Conservation (phyloP, 2,797 vertebrate species). For the Malacoctenus gilli region DNA sequence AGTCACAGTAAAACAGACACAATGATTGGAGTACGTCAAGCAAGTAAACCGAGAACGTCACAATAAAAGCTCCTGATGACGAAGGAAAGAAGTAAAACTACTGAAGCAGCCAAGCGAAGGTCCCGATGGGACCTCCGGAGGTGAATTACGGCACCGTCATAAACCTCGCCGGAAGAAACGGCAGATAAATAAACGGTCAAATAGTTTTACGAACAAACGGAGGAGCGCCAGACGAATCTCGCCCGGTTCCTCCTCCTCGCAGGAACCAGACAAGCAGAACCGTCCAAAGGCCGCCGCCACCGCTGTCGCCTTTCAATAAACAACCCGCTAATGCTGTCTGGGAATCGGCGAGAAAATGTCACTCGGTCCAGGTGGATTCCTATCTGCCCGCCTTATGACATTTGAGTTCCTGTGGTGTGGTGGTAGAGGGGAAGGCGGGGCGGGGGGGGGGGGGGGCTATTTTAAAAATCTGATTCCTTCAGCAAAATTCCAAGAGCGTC, state of each 20-base stretch:
- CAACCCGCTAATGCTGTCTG: constrained; percentile 20
- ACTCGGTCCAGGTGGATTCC: constrained; percentile 40
- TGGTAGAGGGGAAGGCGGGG: too few relatives aligned
- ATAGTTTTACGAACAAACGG: neutral
- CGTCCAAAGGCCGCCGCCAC: constrained; percentile 30
- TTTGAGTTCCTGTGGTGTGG: constrained; percentile 29
- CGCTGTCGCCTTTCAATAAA: constrained; percentile 41
- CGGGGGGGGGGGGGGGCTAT: constrained; percentile 13
- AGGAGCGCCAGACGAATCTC: too few relatives aligned
- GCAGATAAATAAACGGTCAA: neutral
- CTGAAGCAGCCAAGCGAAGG: too few relatives aligned
- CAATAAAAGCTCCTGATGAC: too few relatives aligned
- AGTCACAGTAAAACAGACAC: too few relatives aligned
- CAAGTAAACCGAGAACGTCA: too few relatives aligned
- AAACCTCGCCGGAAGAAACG: too few relatives aligned
- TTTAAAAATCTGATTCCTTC: constrained; percentile 34
- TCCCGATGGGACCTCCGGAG: too few relatives aligned
- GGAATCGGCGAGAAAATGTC: constrained; percentile 51
- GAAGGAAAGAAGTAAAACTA: too few relatives aligned
- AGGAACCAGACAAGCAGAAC: neutral
- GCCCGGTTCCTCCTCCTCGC: too few relatives aligned
- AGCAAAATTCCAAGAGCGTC: constrained; percentile 22
- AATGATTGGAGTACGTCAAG: too few relatives aligned
- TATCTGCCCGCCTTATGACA: constrained; percentile 39
- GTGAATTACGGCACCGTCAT: too few relatives aligned